Evolutionary conservation across 1,140 invertebrate genomes (phyloP).

Genomic region (Tetramorium parvispinum): DNA sequence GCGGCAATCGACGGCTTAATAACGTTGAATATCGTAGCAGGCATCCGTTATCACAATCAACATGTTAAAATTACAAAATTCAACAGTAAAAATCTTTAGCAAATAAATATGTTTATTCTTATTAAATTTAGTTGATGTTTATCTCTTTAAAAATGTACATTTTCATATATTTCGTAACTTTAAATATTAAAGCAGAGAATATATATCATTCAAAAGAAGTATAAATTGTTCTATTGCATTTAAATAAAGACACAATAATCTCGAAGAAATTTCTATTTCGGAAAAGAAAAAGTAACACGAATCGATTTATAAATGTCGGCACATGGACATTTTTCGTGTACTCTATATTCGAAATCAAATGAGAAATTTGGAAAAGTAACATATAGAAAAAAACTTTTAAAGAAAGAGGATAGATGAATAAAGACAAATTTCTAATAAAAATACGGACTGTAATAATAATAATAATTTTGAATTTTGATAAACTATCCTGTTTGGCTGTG

Average conservation of each 20-base stretch:
- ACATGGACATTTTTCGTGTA: neutral
- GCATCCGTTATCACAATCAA: constrained; percentile 10
- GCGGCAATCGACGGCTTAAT: constrained; percentile 54
- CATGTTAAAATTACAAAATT: constrained; percentile 33
- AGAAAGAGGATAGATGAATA: neutral
- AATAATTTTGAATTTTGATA: neutral
- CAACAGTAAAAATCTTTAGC: constrained; percentile 19
- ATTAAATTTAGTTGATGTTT: neutral
- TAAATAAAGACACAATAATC: no score
- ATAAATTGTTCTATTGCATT: neutral
- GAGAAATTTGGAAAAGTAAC: neutral
- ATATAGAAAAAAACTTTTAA: neutral
- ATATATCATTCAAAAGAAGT: neutral
- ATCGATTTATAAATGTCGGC: neutral
- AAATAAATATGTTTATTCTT: constrained; percentile 14
- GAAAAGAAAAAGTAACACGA: neutral
- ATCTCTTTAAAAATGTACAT: neutral
- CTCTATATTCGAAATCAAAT: neutral
- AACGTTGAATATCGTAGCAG: constrained; percentile 55
- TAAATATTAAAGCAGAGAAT: neutral
- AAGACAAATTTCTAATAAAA: neutral
- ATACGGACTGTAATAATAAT: neutral
- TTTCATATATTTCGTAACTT: neutral
- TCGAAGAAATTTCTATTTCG: neutral
- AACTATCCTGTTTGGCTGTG: neutral